A percentile compares a stretch with the other conserved stretches of the same genome.
Evolutionary conservation across 2,888 invertebrate genomes (phyloP).

Genomic region (Conops quadrifasciatus): DNA sequence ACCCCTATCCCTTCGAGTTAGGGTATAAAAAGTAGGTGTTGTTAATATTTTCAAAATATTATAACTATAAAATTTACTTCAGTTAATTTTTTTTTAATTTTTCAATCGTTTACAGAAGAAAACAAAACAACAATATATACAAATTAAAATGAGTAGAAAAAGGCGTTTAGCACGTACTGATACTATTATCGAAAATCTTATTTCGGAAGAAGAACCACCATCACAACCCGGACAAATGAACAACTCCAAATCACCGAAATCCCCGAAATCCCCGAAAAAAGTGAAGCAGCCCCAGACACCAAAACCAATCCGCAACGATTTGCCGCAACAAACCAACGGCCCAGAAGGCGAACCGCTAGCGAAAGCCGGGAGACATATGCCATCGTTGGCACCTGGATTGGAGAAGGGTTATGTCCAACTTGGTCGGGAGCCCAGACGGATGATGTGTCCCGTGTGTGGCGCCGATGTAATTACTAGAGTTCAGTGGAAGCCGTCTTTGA

Average conservation of each 20-base stretch:
- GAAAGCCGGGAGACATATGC: not conserved
- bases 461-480: constrained; percentile 33
- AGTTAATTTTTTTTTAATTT: not conserved
- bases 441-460: constrained; percentile 36
- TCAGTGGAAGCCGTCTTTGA: constrained; percentile 36
- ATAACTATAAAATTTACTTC: not conserved
- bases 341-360: not conserved
- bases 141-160: not conserved
- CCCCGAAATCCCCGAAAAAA: not conserved
- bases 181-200: not conserved
- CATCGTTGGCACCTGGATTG: not conserved
- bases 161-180: not conserved
- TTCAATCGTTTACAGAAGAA: no score
- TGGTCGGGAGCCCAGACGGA: not conserved
- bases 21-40: not conserved
- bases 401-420: not conserved
- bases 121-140: no score
- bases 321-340: no score
- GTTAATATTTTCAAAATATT: not conserved
- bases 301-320: not conserved
- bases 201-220: not conserved
- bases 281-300: not conserved
- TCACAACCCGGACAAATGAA: not conserved
- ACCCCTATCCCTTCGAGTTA: not conserved
- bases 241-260: no score